Evolutionary conservation across 2,888 invertebrate species (phyloP).

Genomic region (Gortyna flavago): DNA sequence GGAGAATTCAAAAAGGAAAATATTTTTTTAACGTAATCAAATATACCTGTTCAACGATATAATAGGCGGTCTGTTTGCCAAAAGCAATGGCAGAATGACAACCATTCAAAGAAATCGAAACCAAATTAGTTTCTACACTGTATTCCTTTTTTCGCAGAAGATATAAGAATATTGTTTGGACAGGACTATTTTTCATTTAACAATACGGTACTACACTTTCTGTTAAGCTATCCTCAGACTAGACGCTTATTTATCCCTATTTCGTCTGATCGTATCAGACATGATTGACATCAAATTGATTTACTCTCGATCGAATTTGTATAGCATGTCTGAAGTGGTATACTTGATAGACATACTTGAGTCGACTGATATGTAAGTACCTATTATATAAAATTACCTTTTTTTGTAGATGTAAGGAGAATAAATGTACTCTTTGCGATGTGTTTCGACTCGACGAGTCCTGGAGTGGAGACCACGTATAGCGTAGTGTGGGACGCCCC

Average conservation of each 20-base stretch:
- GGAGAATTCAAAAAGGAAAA: neutral
- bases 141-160: slow-evolving; percentile 5
- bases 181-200: slow-evolving; percentile 13
- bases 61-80: neutral
- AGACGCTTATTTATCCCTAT: slow-evolving; percentile 51
- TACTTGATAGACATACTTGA: slow-evolving; percentile 25
- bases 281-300: slow-evolving; percentile 56
- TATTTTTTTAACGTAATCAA: neutral
- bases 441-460: neutral
- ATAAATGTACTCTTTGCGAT: neutral
- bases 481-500: no score
- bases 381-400: neutral
- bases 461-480: no score
- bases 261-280: slow-evolving; percentile 50
- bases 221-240: slow-evolving; percentile 30
- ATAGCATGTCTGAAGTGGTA: slow-evolving; percentile 37
- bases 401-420: neutral
- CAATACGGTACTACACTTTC: slow-evolving; percentile 9
- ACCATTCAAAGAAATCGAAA: slow-evolving; percentile 2
- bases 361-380: neutral
- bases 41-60: neutral
- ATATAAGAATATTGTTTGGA: slow-evolving; percentile 25
- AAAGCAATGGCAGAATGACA: slow-evolving; percentile 8
- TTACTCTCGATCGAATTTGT: slow-evolving; percentile 42
- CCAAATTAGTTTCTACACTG: slow-evolving; percentile 20